Conservation (phyloP, 2,888 invertebrate genomes). For the Amphiduros pacificus region DNA sequence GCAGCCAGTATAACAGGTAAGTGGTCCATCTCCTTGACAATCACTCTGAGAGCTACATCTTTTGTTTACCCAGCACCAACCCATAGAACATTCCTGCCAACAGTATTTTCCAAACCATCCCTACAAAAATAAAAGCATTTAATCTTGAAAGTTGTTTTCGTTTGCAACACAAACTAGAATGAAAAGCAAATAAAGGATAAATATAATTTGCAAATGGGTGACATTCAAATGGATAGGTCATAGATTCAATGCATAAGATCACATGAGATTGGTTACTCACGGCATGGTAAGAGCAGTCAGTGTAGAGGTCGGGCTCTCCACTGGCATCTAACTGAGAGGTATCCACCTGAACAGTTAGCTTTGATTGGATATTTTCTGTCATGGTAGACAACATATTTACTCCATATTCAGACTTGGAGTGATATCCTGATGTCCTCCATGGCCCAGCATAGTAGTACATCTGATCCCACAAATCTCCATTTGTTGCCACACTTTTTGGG, state of each 20-base stretch:
- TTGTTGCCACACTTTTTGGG: background rate
- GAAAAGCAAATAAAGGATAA: no score
- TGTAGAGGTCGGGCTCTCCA: background rate
- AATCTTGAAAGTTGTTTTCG: no score
- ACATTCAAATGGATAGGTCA: no score
- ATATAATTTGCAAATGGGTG: no score
- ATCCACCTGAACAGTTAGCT: constrained; percentile 8
- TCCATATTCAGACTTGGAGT: constrained; percentile 3
- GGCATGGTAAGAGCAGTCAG: constrained; percentile 3
- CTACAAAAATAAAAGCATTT: no score
- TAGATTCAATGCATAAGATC: no score
- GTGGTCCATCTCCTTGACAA: no score
- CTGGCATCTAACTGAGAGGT: background rate
- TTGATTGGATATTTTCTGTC: constrained; percentile 2
- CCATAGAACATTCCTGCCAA: background rate
- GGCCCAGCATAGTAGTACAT: constrained; percentile 15
- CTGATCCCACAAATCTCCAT: background rate
- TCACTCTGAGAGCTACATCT: background rate
- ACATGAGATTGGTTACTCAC: constrained; percentile 3
- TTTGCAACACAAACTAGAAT: no score
- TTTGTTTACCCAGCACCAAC: constrained; percentile 11
- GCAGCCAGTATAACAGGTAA: no score
- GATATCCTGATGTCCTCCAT: background rate
- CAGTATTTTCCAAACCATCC: constrained; percentile 1
- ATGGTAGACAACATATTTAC: background rate